Evolutionary conservation across 2,113 vertebrate species (phyloP), one percentile per base, ranked within the genome.

Genomic region (Dipodomys ordii): DNA sequence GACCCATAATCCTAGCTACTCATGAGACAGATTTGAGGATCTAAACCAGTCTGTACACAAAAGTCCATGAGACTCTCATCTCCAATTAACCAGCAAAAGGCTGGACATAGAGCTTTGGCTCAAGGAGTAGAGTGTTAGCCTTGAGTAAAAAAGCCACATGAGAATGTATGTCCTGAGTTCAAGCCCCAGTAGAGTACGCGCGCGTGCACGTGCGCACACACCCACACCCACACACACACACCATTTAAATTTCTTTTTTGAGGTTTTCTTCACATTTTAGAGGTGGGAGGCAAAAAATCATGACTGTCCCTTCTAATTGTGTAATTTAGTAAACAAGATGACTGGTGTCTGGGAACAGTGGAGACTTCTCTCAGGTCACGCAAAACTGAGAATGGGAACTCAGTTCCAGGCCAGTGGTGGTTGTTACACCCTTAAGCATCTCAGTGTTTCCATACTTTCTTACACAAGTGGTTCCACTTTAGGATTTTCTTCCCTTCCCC

Each of bases 391-490:
- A 64, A 20, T 27, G 57, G 57, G 68, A 79, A 3, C 27, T 53
- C 71, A 44, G n/a, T 69, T 73, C 46, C 73, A 87, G 23, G 10
- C 8, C 12, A 83, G n/a, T 69, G 46, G 18, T 80, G 73, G 83
- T 76, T 80, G 53, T 53, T 20, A 77, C 19, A 78, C 81, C 46
- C 32, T 74, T 83, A 39, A 81, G 39, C 15, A 9, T 87, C 27
- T 80, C 72, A 23, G n/a, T 67, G 46, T 94, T 93, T 94, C 78
- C 65, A 73, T 68, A 87, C 83, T 86, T 85, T 85, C 60, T 82
- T 53, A 57, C 11, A 93, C 28, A 85, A 92, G 83, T 30, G 35
- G 27, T 73, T 95, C 68, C n/a, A 4, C 23, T 62, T 86, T 6
- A 82, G 39, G 22, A 94, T 49, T 86, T 87, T 77, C 69, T 64